Conservation (phyloP, 2,888 invertebrate genomes). For the Portevinia maculata region DNA sequence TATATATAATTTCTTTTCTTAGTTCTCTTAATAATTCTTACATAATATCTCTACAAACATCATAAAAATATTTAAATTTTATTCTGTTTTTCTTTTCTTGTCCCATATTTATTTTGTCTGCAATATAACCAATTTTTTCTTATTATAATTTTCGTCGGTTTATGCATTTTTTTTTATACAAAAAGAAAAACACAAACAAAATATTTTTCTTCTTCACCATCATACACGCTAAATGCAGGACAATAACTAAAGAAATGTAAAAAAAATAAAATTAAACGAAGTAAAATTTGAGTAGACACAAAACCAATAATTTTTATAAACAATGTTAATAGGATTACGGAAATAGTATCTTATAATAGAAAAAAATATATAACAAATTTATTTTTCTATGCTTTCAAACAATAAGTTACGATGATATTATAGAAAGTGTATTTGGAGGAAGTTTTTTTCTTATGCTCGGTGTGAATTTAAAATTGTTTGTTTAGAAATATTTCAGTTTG, state of each 20-base stretch:
- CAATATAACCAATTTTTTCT: conserved; percentile 50
- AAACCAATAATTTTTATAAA: conserved; percentile 12
- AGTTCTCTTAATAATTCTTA: conserved; percentile 68
- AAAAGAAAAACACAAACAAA: conserved; percentile 57
- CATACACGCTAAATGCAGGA: conserved; percentile 61
- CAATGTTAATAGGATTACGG: conserved; percentile 10
- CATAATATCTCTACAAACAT: conserved; percentile 72
- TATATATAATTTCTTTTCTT: conserved; percentile 68
- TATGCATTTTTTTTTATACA: conserved; percentile 49
- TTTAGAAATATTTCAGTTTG: conserved; percentile 48
- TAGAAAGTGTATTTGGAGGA: conserved; percentile 38
- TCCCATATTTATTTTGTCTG: conserved; percentile 41
- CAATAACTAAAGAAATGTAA: conserved; percentile 19
- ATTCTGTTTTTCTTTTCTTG: conserved; percentile 40
- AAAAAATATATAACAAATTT: conserved; percentile 30
- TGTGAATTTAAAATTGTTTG: conserved; percentile 22
- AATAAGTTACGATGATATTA: conserved; percentile 35
- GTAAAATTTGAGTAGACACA: conserved; percentile 19
- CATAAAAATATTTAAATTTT: conserved; percentile 72
- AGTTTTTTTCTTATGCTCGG: conserved; percentile 11
- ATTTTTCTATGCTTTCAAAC: conserved; percentile 20
- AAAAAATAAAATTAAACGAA: conserved; percentile 25
- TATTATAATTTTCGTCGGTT: conserved; percentile 42
- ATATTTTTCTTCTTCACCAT: conserved; percentile 50
- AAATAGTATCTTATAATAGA: conserved; percentile 5